A percentile compares a stretch with the other conserved stretches of the same genome.
Evolutionary conservation across 2,113 vertebrate species (phyloP).

Genomic region (Brachypteracias leptosomus): DNA sequence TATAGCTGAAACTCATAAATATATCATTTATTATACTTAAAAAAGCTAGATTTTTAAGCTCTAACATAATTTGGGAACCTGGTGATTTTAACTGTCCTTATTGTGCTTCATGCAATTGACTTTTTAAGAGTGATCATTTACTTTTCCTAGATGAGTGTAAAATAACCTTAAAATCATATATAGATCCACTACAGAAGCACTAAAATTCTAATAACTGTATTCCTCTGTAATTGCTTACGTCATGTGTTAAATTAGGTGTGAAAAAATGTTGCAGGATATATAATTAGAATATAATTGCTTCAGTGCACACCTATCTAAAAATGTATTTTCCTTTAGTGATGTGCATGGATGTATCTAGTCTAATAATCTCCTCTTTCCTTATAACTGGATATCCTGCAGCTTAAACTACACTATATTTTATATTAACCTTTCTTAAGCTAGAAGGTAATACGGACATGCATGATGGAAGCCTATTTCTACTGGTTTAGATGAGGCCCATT

Average conservation of each 20-base stretch:
- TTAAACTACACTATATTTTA: conserved; percentile 25
- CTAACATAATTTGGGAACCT: neutral
- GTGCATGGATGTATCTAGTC: conserved; percentile 5
- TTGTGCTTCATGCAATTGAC: neutral
- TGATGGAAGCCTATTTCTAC: conserved; percentile 1
- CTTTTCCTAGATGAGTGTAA: neutral
- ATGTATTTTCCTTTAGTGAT: conserved; percentile 44
- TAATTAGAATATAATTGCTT: conserved; percentile 70
- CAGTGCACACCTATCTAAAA: conserved; percentile 28
- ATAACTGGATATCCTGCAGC: conserved; percentile 45
- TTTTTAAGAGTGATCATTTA: neutral
- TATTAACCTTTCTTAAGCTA: conserved; percentile 48
- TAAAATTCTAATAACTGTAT: neutral
- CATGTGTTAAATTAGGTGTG: conserved; percentile 35
- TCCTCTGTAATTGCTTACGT: neutral
- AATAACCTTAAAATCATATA: neutral
- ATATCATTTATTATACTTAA: neutral
- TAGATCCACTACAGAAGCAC: neutral
- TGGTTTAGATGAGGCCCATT: neutral
- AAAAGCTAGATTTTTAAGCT: neutral
- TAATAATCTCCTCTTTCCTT: conserved; percentile 56
- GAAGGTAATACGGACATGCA: conserved; percentile 34
- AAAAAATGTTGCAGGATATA: conserved; percentile 15
- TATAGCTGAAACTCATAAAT: neutral
- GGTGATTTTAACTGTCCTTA: neutral